Evolutionary conservation across 2,113 vertebrate genomes (phyloP).

Genomic region (Perccottus glenii): DNA sequence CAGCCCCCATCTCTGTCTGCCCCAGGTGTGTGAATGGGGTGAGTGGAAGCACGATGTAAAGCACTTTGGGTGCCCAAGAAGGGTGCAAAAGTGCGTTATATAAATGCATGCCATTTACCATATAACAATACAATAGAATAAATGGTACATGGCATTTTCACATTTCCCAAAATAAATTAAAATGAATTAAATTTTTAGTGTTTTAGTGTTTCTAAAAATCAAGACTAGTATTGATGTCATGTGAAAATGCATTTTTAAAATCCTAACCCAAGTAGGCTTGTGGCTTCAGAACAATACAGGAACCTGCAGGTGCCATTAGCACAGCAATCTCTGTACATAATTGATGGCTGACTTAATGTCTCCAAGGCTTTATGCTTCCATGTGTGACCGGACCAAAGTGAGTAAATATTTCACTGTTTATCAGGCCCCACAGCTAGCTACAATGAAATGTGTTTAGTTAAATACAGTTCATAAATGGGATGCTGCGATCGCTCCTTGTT

Average conservation of each 20-base stretch:
- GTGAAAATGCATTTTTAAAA: neutral
- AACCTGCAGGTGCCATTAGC: constrained; percentile 54
- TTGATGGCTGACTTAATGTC: constrained; percentile 64
- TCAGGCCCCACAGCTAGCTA: constrained; percentile 55
- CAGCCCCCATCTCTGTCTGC: too few relatives aligned
- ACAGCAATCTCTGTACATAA: constrained; percentile 56
- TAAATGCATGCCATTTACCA: too few relatives aligned
- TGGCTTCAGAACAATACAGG: constrained; percentile 4
- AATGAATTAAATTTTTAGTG: too few relatives aligned
- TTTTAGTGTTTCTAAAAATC: too few relatives aligned
- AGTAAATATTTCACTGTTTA: constrained; percentile 60
- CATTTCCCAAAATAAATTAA: too few relatives aligned
- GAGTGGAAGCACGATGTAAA: too few relatives aligned
- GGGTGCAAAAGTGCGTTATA: too few relatives aligned
- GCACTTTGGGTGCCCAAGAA: too few relatives aligned
- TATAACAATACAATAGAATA: too few relatives aligned
- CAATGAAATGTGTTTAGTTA: constrained; percentile 55
- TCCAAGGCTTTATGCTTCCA: constrained; percentile 54
- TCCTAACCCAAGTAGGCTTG: neutral
- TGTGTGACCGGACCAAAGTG: constrained; percentile 53
- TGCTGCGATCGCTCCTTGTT: constrained; percentile 38
- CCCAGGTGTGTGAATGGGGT: too few relatives aligned
- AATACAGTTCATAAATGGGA: constrained; percentile 53
- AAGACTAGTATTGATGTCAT: neutral
- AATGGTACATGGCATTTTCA: too few relatives aligned